Conservation (phyloP, 1,140 invertebrate genomes). For the Drosophila orosa region DNA sequence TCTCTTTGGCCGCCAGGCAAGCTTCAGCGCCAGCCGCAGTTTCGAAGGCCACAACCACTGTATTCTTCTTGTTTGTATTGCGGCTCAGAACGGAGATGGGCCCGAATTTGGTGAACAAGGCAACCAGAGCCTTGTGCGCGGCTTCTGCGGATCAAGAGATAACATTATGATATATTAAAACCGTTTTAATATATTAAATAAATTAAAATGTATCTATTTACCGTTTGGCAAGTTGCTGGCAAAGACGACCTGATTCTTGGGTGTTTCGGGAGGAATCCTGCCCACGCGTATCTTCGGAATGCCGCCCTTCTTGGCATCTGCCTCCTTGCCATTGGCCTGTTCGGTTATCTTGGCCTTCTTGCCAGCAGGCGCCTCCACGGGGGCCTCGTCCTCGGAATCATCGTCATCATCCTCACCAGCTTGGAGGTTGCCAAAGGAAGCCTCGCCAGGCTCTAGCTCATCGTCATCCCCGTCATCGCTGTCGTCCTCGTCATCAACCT, state of each 20-base stretch:
- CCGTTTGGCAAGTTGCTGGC: conserved; percentile 47
- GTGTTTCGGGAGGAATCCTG: conserved; percentile 40
- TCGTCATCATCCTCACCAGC: conserved; percentile 11
- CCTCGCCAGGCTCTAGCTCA: conserved; percentile 53
- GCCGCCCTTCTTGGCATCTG: conserved; percentile 29
- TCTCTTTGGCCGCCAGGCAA: conserved; percentile 52
- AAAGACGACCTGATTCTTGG: conserved; percentile 37
- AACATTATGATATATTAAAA: neutral
- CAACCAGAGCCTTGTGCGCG: conserved; percentile 54
- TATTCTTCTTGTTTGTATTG: conserved; percentile 11
- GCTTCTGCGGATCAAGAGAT: conserved; percentile 30
- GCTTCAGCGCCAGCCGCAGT: conserved; percentile 46
- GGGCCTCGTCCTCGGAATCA: conserved; percentile 44
- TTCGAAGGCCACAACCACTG: conserved; percentile 47
- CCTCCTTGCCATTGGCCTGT: conserved; percentile 2
- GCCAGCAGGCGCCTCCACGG: conserved; percentile 38
- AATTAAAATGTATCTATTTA: conserved; percentile 16
- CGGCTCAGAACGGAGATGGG: conserved; percentile 37
- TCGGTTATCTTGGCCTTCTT: conserved; percentile 28
- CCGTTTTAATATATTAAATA: neutral
- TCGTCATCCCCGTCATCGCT: conserved; percentile 38
- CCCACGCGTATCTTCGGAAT: conserved; percentile 57
- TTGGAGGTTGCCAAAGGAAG: conserved; percentile 1
- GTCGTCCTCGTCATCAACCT: conserved; percentile 32
- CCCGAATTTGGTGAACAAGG: conserved; percentile 66